Conservation (phyloP, 1,140 invertebrate genomes). For the Lepidurus packardi region DNA sequence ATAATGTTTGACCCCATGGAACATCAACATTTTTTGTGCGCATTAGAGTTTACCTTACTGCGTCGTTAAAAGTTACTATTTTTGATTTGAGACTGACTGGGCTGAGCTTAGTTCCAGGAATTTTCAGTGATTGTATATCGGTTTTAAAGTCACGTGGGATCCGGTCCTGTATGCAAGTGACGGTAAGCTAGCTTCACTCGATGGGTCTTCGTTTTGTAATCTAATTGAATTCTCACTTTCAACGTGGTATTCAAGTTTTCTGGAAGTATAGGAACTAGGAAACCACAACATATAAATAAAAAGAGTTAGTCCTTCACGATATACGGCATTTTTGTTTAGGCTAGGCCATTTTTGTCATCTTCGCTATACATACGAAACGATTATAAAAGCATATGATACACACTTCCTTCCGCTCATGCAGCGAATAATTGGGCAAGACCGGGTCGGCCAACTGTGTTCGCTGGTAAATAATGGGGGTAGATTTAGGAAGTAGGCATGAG, state of each 20-base stretch:
- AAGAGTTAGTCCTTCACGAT: no score
- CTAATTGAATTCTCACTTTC: background rate
- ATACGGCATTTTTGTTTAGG: no score
- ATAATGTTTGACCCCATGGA: background rate
- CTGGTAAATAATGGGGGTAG: background rate
- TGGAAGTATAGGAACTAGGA: background rate
- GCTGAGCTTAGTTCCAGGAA: background rate
- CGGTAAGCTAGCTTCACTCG: background rate
- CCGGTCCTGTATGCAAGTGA: background rate
- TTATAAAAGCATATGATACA: no score
- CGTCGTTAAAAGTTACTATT: background rate
- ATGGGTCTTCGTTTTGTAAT: constrained; percentile 2
- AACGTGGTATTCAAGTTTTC: background rate
- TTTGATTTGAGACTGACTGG: background rate
- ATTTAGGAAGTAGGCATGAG: background rate
- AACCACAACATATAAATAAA: background rate
- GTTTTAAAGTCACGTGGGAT: background rate
- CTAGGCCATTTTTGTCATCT: no score
- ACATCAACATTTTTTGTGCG: background rate
- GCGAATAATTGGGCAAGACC: background rate
- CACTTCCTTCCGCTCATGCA: no score
- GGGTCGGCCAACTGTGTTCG: background rate
- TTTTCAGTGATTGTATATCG: background rate
- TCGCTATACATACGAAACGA: no score
- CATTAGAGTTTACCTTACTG: background rate